Evolutionary conservation across 2,797 vertebrate genomes (phyloP).

Genomic region (Gallinago solitaria): DNA sequence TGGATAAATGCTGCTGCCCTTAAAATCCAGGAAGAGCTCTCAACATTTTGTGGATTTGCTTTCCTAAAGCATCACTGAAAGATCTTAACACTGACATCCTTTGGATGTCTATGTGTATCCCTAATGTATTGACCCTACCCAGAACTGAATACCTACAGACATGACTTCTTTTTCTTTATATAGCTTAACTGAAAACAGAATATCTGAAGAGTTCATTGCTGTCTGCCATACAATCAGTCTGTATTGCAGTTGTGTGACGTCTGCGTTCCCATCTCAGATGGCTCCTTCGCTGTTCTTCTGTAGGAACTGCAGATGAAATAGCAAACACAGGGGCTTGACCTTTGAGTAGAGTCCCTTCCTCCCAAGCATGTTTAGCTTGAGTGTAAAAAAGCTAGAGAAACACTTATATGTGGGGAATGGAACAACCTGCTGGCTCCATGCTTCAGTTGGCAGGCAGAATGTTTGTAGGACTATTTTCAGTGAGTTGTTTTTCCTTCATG

Average conservation of each 20-base stretch:
- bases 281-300: background rate
- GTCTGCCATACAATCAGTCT: accelerated
- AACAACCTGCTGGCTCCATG: background rate
- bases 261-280: accelerated
- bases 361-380: background rate
- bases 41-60: background rate
- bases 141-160: background rate
- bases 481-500: background rate
- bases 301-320: background rate
- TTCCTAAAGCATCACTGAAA: background rate
- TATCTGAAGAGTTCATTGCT: background rate
- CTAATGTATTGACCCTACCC: background rate
- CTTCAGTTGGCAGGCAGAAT: background rate
- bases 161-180: accelerated
- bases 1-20: background rate
- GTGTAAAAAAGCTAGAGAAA: background rate
- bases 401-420: background rate
- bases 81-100: background rate
- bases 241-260: accelerated
- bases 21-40: background rate
- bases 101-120: background rate
- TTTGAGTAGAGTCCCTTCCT: background rate
- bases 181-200: background rate
- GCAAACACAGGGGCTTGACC: background rate
- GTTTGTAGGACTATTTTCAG: background rate